Evolutionary conservation across 2,888 invertebrate genomes (phyloP).

Genomic region (Lampropteryx suffumata): DNA sequence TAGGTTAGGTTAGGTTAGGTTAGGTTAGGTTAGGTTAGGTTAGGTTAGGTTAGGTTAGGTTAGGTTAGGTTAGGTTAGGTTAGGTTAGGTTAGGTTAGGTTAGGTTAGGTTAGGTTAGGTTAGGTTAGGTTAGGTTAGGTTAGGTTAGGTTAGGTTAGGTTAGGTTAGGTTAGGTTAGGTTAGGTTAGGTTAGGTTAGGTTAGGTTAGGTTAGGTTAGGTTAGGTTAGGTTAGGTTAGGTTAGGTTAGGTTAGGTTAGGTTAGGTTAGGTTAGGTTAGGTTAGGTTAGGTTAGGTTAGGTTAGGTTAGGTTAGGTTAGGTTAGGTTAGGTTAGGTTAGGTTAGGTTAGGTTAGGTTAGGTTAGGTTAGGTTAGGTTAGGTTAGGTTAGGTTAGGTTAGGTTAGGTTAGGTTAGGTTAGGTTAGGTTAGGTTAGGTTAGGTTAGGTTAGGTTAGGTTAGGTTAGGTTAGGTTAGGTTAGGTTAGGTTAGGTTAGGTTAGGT

Average conservation of each 20-base stretch:
- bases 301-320: conserved; percentile 9
- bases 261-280: conserved; percentile 12
- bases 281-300: conserved; percentile 12
- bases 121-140: conserved; percentile 13
- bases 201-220: conserved; percentile 12
- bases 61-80: conserved; percentile 13
- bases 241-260: conserved; percentile 12
- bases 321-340: conserved; percentile 5
- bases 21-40: conserved; percentile 13
- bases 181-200: conserved; percentile 11
- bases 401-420: conserved; percentile 36
- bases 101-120: conserved; percentile 13
- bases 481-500: too few relatives aligned
- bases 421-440: conserved; percentile 35
- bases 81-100: conserved; percentile 13
- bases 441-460: too few relatives aligned
- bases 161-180: conserved; percentile 6
- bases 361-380: conserved; percentile 32
- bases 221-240: conserved; percentile 12
- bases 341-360: not conserved
- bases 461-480: too few relatives aligned
- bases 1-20: conserved; percentile 13
- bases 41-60: conserved; percentile 13
- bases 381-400: conserved; percentile 34
- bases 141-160: conserved; percentile 9